Evolutionary conservation across 2,113 vertebrate species (phyloP).

Genomic region (Desmodus rotundus): DNA sequence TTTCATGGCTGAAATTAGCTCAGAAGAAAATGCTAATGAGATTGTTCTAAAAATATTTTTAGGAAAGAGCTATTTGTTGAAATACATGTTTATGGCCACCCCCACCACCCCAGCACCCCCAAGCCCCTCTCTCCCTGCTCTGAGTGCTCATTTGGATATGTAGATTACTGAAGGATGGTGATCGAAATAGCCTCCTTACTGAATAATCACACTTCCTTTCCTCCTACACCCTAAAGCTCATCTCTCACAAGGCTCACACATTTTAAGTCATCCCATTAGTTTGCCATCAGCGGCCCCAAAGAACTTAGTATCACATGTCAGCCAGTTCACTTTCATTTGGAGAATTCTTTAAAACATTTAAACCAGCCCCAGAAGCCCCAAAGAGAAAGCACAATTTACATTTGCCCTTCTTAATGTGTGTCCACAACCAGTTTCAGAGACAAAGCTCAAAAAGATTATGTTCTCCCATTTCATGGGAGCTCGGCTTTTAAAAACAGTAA

Average conservation of each 20-base stretch:
- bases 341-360: neutral
- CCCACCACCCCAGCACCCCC: neutral
- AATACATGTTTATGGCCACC: neutral
- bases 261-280: neutral
- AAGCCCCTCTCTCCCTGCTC: neutral
- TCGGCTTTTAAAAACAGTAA: neutral
- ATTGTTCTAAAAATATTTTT: neutral
- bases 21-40: neutral
- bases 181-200: neutral
- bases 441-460: neutral
- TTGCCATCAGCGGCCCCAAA: neutral
- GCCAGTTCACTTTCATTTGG: neutral
- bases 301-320: neutral
- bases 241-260: neutral
- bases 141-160: neutral
- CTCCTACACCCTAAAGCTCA: neutral
- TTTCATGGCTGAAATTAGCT: neutral
- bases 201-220: neutral
- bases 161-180: neutral
- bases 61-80: neutral
- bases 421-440: neutral
- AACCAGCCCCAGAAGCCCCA: neutral
- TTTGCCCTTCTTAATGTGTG: neutral
- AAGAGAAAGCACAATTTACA: neutral
- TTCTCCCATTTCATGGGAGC: neutral